Base-by-base conservation (phyloP, 2,888 invertebrate species). In the Teinopalpus imperialis region DNA sequence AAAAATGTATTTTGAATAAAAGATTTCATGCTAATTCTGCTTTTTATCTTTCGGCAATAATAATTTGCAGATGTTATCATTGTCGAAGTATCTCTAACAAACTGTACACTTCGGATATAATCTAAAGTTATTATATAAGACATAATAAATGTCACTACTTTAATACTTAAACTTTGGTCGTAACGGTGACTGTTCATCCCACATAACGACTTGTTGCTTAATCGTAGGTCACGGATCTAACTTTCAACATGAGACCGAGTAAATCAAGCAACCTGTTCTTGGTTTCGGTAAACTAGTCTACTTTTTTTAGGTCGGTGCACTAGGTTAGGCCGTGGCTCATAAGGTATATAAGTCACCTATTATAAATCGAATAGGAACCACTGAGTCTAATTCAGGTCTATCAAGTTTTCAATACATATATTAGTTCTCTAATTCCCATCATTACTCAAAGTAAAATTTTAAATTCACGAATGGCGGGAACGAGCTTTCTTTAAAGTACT, bases 271-370 rank as follows among this genome's bases (percentile, higher is more conserved):
- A 85, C 85, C 81, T 77, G 85, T 85, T 80, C 57, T 65, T 42
- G 51, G 65, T 72, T 75, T 76, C 70, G 72, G 71, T 72, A 72
- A 78, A 81, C 81, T 79, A 80, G 78, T 77, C 81, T 76, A 80
- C 80, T 80, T 76, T 75, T 79, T 79, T 85, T 81, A 69, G 66
- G 75, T 67, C 70, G 64, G 64, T 69, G 71, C 67, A 74, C 64
- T 61, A 69, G 74, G 72, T 77, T 73, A 70, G 55, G 49, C 60
- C 53, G 59, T 57, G 59, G 58, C 62, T 72, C 76, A 68, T 69
- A 63, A 73, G 74, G 71, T 76, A 70, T 70, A 59, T 70, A 70
- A 73, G 70, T 65, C 69, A 70, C 54, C 51, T 61, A 65, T 78
- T 77, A 70, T 69, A 74, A 75, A 80, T 77, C 29, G n/a, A 24